Conservation (phyloP, 1,140 invertebrate genomes). For the Drosophila carrolli region DNA sequence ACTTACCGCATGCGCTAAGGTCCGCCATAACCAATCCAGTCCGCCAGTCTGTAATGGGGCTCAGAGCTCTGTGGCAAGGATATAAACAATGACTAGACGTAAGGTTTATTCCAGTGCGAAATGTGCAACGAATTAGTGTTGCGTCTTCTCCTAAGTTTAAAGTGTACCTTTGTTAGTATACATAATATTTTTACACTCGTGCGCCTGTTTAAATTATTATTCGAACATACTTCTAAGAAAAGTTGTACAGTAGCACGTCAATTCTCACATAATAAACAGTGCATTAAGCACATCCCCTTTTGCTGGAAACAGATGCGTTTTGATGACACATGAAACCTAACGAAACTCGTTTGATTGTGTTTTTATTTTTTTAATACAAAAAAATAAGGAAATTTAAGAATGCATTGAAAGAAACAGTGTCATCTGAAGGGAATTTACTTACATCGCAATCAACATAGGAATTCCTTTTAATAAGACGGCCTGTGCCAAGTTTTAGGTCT, state of each 20-base stretch:
- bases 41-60: conserved; percentile 30
- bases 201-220: conserved; percentile 75
- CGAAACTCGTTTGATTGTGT: conserved; percentile 18
- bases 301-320: conserved; percentile 42
- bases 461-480: not conserved
- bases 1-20: conserved; percentile 97
- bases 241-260: conserved; percentile 72
- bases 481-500: not conserved
- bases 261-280: conserved; percentile 72
- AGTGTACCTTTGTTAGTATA: conserved; percentile 77
- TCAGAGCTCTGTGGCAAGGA: conserved; percentile 36
- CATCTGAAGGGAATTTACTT: conserved; percentile 22
- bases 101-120: conserved; percentile 79
- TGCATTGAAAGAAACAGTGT: conserved; percentile 35
- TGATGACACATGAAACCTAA: conserved; percentile 1
- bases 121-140: conserved; percentile 75
- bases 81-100: conserved; percentile 69
- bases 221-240: conserved; percentile 65
- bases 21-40: conserved; percentile 25
- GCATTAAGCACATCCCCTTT: conserved; percentile 45
- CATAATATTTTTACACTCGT: conserved; percentile 70
- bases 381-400: conserved; percentile 23
- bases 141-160: conserved; percentile 78
- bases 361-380: conserved; percentile 34
- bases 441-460: conserved; percentile 19